phyloP scores from a whole-genome alignment of 2,113 vertebrate species.

The Neogobius melanostomus region DNA sequence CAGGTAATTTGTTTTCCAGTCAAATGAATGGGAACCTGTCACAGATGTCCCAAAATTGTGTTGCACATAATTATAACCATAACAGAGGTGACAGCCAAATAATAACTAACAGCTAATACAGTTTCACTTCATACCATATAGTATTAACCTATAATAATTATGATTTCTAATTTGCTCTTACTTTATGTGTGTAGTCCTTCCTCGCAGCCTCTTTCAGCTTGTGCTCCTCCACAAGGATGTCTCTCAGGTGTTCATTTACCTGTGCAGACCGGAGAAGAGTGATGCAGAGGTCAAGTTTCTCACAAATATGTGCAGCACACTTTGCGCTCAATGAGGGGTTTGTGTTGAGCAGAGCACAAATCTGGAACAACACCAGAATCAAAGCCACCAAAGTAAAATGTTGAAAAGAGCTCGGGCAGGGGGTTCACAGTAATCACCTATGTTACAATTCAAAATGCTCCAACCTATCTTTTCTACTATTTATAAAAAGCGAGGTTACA shows the following conservation, averaged over 20 bases:
- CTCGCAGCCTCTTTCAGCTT: constrained; percentile 80
- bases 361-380: constrained; percentile 18
- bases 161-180: constrained; percentile 56
- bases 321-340: constrained; percentile 30
- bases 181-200: constrained; percentile 83
- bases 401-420: too few species aligned
- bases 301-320: constrained; percentile 12
- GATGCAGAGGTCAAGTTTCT: constrained; percentile 38
- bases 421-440: too few species aligned
- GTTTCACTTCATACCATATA: background rate
- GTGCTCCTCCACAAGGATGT: constrained; percentile 90
- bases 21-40: too few species aligned
- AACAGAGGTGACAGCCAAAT: too few species aligned
- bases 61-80: too few species aligned
- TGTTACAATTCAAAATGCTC: too few species aligned
- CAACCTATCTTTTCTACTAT: too few species aligned
- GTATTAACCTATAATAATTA: background rate
- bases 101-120: too few species aligned
- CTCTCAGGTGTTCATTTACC: constrained; percentile 93
- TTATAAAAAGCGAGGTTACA: too few species aligned
- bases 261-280: constrained; percentile 51
- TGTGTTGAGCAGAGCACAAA: constrained; percentile 14
- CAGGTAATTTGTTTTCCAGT: too few species aligned
- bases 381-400: constrained; percentile 6
- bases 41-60: too few species aligned